These are phyloP conservation scores for Holacanthella duospinosa DNA, from an alignment of 2,888 invertebrate genomes.

Conservation along the genomic window DNA sequence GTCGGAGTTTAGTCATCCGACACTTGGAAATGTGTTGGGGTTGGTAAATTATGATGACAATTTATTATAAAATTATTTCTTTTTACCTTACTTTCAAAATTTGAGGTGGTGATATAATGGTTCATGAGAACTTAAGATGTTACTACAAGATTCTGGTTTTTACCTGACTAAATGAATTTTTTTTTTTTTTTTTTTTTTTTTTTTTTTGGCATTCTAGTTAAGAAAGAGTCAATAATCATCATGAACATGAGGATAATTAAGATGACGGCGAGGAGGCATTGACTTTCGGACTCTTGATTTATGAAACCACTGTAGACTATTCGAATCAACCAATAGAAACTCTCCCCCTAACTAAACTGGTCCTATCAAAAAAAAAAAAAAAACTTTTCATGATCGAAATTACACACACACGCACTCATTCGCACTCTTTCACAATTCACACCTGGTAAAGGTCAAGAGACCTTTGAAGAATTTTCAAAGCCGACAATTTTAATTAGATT, in stretches of 20 bases:
- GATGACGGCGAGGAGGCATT: background rate
- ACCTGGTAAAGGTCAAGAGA: background rate
- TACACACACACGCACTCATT: background rate
- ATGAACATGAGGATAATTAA: background rate
- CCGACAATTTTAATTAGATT: background rate
- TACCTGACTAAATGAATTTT: too few species aligned
- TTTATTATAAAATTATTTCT: too few species aligned
- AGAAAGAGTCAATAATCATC: background rate
- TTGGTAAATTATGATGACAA: background rate
- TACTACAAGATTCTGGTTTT: too few species aligned
- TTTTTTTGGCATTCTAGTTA: background rate
- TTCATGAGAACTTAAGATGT: too few species aligned
- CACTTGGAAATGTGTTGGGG: background rate
- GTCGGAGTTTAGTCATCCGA: background rate
- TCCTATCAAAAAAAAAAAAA: background rate
- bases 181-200: background rate
- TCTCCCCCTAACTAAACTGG: background rate
- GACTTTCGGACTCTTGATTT: too few species aligned
- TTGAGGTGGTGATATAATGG: too few species aligned
- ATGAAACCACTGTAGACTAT: background rate
- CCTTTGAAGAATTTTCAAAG: too few species aligned
- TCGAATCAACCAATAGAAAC: background rate
- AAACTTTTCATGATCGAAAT: background rate
- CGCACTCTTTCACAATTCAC: background rate
- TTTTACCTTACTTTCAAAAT: too few species aligned